A percentile compares a stretch with the other conserved stretches of the same genome.
Conservation (phyloP, 2,888 invertebrate genomes). For the Temnothorax unifasciatus region DNA sequence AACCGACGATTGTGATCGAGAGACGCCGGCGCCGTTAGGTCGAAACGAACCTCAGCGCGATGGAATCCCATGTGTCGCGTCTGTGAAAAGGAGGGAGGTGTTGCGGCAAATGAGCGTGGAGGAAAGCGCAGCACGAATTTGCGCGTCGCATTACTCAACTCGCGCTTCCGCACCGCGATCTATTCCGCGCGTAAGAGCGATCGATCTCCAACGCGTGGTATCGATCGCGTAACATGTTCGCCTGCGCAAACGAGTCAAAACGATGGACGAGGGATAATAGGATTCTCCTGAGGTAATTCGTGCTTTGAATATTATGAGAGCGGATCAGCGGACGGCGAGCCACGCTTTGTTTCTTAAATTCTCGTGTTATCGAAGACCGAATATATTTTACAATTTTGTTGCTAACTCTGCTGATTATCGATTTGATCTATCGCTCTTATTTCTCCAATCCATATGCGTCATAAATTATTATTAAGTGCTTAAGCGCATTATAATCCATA, state of each 20-base stretch:
- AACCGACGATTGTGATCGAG: conserved; percentile 10
- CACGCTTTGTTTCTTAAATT: neutral
- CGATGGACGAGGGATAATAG: conserved; percentile 87
- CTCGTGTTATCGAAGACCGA: neutral
- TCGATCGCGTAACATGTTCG: conserved; percentile 87
- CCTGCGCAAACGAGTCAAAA: conserved; percentile 88
- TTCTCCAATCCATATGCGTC: neutral
- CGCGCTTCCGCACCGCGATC: conserved; percentile 18
- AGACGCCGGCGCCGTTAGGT: neutral
- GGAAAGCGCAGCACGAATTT: neutral
- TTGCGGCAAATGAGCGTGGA: conserved; percentile 11
- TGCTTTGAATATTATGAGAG: neutral
- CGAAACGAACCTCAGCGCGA: neutral
- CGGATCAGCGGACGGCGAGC: neutral
- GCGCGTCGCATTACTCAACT: neutral
- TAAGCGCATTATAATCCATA: neutral
- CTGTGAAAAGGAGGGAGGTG: neutral
- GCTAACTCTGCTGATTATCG: neutral
- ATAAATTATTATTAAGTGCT: neutral
- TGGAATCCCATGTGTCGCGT: neutral
- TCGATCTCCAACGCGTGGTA: conserved; percentile 35
- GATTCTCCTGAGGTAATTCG: conserved; percentile 83
- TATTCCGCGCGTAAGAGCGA: conserved; percentile 7
- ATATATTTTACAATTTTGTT: neutral
- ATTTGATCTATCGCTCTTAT: neutral